Evolutionary conservation across 2,888 invertebrate genomes (phyloP).

Genomic region (Leptarthrus brevirostris): DNA sequence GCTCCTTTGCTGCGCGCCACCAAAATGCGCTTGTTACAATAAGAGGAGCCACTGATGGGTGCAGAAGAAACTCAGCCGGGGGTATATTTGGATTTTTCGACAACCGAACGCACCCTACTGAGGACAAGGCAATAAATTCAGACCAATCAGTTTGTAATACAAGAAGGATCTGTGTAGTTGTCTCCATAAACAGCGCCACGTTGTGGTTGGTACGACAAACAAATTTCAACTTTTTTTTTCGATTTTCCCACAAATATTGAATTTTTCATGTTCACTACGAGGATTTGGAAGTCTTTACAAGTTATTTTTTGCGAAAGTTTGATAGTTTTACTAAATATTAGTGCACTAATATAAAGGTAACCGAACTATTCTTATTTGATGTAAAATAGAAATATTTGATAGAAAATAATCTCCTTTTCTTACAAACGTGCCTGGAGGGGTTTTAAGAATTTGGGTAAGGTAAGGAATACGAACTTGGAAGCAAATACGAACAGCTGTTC

Average conservation of each 20-base stretch:
- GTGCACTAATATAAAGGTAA: too few species aligned
- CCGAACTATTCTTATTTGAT: too few species aligned
- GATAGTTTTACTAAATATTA: too few species aligned
- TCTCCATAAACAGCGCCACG: constrained; percentile 5
- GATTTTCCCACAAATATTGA: constrained; percentile 15
- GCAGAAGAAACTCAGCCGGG: constrained; percentile 51
- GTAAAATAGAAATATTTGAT: too few species aligned
- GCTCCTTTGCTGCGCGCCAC: constrained; percentile 12
- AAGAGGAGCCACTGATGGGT: constrained; percentile 24
- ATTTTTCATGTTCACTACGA: not conserved
- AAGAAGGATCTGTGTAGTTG: constrained; percentile 1
- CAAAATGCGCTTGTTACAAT: constrained; percentile 1
- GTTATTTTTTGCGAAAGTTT: too few species aligned
- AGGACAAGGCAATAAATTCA: constrained; percentile 50
- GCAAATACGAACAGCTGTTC: too few species aligned
- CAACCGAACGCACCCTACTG: constrained; percentile 51
- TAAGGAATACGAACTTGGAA: too few species aligned
- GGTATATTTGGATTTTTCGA: constrained; percentile 53
- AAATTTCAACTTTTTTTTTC: not conserved
- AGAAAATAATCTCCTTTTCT: too few species aligned
- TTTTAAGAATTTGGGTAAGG: too few species aligned
- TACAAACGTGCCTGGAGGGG: too few species aligned
- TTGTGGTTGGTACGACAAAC: constrained; percentile 19
- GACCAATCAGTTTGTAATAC: constrained; percentile 47
- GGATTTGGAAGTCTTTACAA: not conserved